Base-by-base conservation (phyloP, 2,797 vertebrate species). In the Synanceia verrucosa region DNA sequence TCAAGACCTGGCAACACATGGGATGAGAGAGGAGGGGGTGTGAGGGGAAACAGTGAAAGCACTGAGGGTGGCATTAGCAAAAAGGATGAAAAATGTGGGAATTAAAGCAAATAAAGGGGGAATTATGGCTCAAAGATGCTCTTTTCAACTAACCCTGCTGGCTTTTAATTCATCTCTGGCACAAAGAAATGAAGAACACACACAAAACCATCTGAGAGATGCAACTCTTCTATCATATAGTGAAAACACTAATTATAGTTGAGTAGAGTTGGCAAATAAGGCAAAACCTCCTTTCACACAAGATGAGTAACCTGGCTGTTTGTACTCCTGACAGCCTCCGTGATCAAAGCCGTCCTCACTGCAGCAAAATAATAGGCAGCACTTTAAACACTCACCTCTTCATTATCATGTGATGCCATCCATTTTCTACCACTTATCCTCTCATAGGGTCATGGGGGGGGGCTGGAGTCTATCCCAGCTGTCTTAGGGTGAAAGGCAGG, bases 321-420 rank as follows among this genome's bases (percentile, higher is more conserved):
- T 79, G 53, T 75, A 65, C 73, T 47, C 48, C 34, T 43, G 73
- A 76, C 58, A 78, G 65, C 63, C 79, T 70, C 53, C 4, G 60
- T 60, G 81, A 90, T 90, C 83, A 89, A 87, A 89, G 87, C 64
- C 0, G 52, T 24, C 62, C 47, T 56, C 31, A 4, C 67, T 51
- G 70, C 76, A 47, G 76, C 63, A 63, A 61, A 82, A 86, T 88
- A 84, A 87, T 75, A 57, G 68, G 73, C 70, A 55, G 83, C 77
- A 85, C 81, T 89, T 83, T 75, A 80, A 76, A 84, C 73, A 56
- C 66, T 82, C 83, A 78, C 76, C 86, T 83, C 82, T 83, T 86
- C 69, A 82, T 81, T 84, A 86, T 79, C 82, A 84, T 87, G 75
- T 84, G 83, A 89, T 76, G 69, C 74, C 81, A 75, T 76, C 79